These are phyloP conservation scores for Apodemus speciosus DNA, from an alignment of 2,113 vertebrate species.

Conservation along the genomic window DNA sequence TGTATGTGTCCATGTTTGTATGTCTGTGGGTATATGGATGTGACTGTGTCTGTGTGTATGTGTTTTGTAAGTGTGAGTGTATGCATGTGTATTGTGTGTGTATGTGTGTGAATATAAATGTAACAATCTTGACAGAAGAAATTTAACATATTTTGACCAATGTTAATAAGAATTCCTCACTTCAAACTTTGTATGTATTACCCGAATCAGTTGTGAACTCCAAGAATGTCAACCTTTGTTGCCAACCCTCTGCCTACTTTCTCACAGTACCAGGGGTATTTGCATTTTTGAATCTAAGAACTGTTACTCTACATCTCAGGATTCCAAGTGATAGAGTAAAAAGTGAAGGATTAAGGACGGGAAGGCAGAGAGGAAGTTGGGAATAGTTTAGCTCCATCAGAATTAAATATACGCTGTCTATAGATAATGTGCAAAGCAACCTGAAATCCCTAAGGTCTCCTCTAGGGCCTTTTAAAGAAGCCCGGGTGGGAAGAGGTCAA, in stretches of 20 bases:
- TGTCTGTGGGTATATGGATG: not conserved
- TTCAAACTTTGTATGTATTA: not conserved
- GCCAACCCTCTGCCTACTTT: not conserved
- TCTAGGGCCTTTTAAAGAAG: not conserved
- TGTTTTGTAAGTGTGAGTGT: not conserved
- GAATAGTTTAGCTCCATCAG: not conserved
- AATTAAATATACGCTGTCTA: not conserved
- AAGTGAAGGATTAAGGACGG: not conserved
- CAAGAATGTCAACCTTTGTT: not conserved
- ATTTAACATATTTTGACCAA: not conserved
- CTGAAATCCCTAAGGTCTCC: not conserved
- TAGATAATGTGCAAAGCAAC: not conserved
- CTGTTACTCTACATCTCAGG: not conserved
- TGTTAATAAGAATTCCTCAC: not conserved
- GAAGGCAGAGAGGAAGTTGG: not conserved
- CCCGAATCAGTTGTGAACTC: not conserved
- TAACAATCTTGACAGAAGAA: not conserved
- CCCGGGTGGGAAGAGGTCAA: rapidly evolving
- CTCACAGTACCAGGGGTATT: no score
- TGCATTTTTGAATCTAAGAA: not conserved
- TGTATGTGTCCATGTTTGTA: not conserved
- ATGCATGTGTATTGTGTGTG: not conserved
- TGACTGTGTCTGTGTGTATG: not conserved
- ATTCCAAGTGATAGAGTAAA: not conserved
- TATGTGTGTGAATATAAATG: not conserved